These are phyloP conservation scores for Typhlomys cinereus DNA, from an alignment of 2,113 vertebrate genomes.

Conservation along the genomic window DNA sequence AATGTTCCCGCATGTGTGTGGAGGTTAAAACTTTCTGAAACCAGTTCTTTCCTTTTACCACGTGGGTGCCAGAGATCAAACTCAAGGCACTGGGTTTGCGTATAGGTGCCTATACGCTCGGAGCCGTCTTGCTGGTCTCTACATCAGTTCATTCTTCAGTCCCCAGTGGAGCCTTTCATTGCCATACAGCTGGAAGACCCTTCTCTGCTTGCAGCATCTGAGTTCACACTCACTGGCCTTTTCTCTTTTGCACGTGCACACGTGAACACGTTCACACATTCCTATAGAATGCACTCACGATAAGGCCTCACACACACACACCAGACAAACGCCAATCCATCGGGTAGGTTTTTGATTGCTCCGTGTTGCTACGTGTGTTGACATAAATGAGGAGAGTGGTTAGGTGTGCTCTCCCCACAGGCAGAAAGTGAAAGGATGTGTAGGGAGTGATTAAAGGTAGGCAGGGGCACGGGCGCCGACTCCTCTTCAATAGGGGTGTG, in stretches of 20 bases:
- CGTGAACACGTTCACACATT: not conserved
- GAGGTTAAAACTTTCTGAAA: no score
- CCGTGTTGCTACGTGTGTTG: slow-evolving; percentile 13
- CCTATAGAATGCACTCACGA: not conserved
- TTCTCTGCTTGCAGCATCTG: not conserved
- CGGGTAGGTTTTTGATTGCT: slow-evolving; percentile 33
- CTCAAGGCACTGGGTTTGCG: no score
- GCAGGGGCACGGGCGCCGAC: slow-evolving; percentile 74
- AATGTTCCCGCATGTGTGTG: no score
- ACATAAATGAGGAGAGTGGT: slow-evolving; percentile 82
- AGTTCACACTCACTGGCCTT: not conserved
- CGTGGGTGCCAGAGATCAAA: no score
- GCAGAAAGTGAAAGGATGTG: slow-evolving; percentile 80
- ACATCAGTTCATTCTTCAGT: not conserved
- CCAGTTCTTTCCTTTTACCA: no score
- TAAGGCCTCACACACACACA: not conserved
- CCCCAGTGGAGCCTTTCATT: not conserved
- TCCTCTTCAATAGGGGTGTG: slow-evolving; percentile 83
- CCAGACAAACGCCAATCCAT: not conserved
- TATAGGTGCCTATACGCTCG: no score
- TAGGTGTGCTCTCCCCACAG: slow-evolving; percentile 83
- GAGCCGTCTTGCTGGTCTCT: no score
- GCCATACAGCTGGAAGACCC: not conserved
- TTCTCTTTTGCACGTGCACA: not conserved
- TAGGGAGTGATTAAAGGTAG: slow-evolving; percentile 81